phyloP scores from a whole-genome alignment of 2,797 vertebrate genomes.

The Todus mexicanus region DNA sequence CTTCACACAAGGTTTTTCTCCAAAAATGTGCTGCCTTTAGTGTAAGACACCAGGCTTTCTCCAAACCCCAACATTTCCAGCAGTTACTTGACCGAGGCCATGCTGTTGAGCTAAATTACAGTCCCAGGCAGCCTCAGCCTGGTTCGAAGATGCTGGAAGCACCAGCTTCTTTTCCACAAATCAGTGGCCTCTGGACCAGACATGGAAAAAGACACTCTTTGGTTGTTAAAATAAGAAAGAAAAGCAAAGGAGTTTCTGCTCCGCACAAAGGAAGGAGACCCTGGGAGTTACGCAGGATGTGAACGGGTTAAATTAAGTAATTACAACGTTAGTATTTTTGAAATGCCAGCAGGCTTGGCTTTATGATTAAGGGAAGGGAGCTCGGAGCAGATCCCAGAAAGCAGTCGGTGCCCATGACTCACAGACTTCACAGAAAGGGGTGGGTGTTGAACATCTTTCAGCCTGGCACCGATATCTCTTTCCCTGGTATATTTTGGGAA shows the following conservation, averaged over 20 bases:
- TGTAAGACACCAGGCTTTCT: not conserved
- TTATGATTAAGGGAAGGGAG: not conserved
- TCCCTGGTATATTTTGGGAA: slow-evolving; percentile 26
- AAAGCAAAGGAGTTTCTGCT: not conserved
- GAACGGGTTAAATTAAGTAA: not conserved
- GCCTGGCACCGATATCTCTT: not conserved
- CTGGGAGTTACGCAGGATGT: not conserved
- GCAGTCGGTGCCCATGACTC: slow-evolving; percentile 22
- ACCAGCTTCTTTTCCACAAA: not conserved
- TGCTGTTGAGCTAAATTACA: not conserved
- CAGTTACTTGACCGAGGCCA: not conserved
- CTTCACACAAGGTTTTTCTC: not conserved
- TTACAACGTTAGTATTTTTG: not conserved
- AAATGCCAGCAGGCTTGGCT: not conserved
- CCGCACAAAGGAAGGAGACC: not conserved
- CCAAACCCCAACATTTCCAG: not conserved
- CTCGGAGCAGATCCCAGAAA: not conserved
- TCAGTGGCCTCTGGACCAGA: not conserved
- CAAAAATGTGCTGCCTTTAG: not conserved
- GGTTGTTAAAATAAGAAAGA: not conserved
- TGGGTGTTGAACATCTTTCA: not conserved
- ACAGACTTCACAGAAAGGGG: not conserved
- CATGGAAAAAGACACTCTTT: not conserved
- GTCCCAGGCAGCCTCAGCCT: not conserved
- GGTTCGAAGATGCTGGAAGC: not conserved